Conservation (phyloP, 1,140 invertebrate species). For the Scaptodrosophila lebanonensis region DNA sequence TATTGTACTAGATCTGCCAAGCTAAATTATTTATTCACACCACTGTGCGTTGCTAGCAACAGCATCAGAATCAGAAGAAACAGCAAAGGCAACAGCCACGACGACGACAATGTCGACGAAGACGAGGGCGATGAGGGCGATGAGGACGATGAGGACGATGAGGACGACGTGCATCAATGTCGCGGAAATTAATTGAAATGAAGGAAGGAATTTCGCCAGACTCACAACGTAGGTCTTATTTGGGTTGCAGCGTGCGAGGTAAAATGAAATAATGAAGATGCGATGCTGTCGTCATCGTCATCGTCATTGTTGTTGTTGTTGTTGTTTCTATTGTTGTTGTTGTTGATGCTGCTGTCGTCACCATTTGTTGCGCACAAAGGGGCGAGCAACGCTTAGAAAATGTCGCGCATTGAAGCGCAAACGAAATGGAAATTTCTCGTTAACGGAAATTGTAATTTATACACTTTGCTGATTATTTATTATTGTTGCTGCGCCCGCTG, state of each 20-base stretch:
- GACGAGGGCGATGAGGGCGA: no score
- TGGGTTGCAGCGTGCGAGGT: not conserved
- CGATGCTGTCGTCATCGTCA: not conserved
- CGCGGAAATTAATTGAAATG: constrained; percentile 73
- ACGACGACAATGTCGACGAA: constrained; percentile 26
- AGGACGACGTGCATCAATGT: constrained; percentile 61
- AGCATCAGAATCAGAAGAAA: not conserved
- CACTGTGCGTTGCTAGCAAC: no score
- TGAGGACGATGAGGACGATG: no score
- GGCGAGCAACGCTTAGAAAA: not conserved
- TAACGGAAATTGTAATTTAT: constrained; percentile 31
- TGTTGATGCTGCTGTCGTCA: not conserved
- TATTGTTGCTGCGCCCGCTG: constrained; percentile 27
- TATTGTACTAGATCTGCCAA: no score
- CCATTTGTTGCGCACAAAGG: no score
- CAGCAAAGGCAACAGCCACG: constrained; percentile 17
- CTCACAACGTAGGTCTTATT: constrained; percentile 6
- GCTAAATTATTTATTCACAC: no score
- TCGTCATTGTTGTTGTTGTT: not conserved
- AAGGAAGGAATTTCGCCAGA: constrained; percentile 49
- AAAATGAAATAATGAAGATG: constrained; percentile 45
- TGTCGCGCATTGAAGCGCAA: not conserved
- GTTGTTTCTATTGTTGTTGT: not conserved
- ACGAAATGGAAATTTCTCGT: not conserved
- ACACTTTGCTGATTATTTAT: constrained; percentile 30